Evolutionary conservation across 2,797 vertebrate genomes (phyloP), one percentile per base, ranked within the genome.

Genomic region (Macrochelys suwanniensis): DNA sequence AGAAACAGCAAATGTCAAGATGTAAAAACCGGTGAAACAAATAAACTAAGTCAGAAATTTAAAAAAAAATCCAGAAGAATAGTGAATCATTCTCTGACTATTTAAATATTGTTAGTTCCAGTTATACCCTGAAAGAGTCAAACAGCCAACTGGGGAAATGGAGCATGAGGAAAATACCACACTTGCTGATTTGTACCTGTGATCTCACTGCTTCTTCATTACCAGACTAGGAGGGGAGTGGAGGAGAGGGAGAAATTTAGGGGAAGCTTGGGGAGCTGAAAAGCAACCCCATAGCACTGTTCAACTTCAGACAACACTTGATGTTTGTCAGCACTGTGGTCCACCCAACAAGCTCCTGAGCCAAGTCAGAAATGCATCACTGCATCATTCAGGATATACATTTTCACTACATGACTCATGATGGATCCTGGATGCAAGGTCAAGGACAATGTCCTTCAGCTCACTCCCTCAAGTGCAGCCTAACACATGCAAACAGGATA

Each of bases 331-430:
- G 19, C 65, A 42, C 17, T n/a, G 17, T 1, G 49, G 15, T 23
- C 28, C 25, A 83, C 31, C n/a, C 80, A 33, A 23, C 53, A 49
- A 1, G 23, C 59, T n/a, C 81, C 86, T 1, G 26, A 28, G 54
- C 85, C 89, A 37, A 59, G 21, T 57, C 85, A 57, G n/a, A 61
- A 51, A 53, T 0, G 33, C 47, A 25, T 6, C 23, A 61, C 81
- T 8, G 25, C 42, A n/a, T 10, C 49, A 11, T 2, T 12, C 54
- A 61, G 83, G 81, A 85, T 45, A 7, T 1, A 6, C 0, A 0
- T 23, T 89, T 89, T n/a, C n/a, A 61, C 2, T 5, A 47, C 2
- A 1, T 37, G 56, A 82, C 74, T 50, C 51, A 25, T 6, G 3
- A 57, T 5, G 31, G 84, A 26, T 23, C 45, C 31, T 59, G 42